Conservation (phyloP, 2,113 vertebrate genomes). For the Microtus pennsylvanicus region DNA sequence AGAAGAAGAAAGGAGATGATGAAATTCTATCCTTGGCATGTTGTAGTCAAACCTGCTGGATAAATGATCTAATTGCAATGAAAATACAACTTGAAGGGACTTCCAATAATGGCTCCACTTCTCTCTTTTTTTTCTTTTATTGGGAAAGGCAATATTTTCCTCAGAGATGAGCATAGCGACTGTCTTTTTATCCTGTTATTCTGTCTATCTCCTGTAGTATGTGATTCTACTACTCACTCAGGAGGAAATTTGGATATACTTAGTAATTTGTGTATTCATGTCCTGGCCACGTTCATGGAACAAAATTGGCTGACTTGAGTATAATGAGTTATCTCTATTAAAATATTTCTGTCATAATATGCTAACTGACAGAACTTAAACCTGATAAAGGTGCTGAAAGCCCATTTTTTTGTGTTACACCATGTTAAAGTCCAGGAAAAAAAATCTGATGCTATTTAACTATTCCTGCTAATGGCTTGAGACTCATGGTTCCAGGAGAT, state of each 20-base stretch:
- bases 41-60: slow-evolving; percentile 15
- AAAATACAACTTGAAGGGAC: neutral
- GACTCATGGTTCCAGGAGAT: neutral
- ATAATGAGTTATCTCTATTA: neutral
- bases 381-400: neutral
- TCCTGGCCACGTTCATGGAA: neutral
- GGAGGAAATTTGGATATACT: neutral
- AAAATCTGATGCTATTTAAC: neutral
- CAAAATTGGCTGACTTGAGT: neutral
- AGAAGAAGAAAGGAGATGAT: slow-evolving; percentile 60
- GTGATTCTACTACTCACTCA: slow-evolving; percentile 18
- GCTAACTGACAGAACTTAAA: neutral
- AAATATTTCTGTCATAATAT: neutral
- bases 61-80: slow-evolving; percentile 13
- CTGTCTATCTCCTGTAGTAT: slow-evolving; percentile 3
- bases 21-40: slow-evolving; percentile 39
- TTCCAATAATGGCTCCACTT: neutral
- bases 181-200: neutral
- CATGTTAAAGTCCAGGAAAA: neutral
- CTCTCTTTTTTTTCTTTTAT: neutral
- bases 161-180: neutral
- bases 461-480: neutral
- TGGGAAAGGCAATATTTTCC: slow-evolving; percentile 22
- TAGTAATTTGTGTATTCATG: neutral
- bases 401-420: neutral